Conservation (phyloP, 2,797 vertebrate genomes). For the Anolis apletophallus region DNA sequence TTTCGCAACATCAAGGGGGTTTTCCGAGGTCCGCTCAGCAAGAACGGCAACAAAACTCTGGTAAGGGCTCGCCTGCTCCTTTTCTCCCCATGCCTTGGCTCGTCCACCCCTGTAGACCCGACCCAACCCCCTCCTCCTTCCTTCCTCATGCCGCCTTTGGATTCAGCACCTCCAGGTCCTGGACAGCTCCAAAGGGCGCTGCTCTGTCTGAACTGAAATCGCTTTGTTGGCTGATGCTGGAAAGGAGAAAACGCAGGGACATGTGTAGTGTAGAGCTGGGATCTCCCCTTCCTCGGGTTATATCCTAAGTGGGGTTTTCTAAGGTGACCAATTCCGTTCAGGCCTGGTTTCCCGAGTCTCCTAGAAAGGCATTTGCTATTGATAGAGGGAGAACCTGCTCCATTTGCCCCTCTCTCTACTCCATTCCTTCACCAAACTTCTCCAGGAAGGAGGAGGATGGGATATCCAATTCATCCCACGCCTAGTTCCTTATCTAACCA, state of each 20-base stretch:
- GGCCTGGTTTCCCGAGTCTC: neutral
- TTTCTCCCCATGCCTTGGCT: neutral
- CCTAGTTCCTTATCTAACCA: accelerated
- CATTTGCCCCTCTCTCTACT: neutral
- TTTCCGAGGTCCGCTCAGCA: conserved; percentile 95
- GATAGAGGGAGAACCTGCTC: neutral
- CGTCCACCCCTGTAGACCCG: accelerated
- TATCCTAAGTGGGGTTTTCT: neutral
- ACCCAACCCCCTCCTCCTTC: neutral
- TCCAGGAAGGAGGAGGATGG: too few species aligned
- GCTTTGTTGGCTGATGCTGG: neutral
- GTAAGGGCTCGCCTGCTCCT: conserved; percentile 77
- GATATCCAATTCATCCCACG: neutral
- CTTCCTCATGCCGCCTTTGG: neutral
- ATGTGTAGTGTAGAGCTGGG: neutral
- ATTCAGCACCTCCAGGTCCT: neutral
- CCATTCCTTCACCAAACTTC: neutral
- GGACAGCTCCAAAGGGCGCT: neutral
- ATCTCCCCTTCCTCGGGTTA: neutral
- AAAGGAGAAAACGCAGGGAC: accelerated
- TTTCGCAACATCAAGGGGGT: conserved; percentile 99
- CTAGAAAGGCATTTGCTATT: neutral
- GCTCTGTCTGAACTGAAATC: too few species aligned
- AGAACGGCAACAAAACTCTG: conserved; percentile 87
- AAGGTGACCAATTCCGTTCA: neutral